phyloP scores from a whole-genome alignment of 2,888 invertebrate species.

The Temnothorax ravouxi region DNA sequence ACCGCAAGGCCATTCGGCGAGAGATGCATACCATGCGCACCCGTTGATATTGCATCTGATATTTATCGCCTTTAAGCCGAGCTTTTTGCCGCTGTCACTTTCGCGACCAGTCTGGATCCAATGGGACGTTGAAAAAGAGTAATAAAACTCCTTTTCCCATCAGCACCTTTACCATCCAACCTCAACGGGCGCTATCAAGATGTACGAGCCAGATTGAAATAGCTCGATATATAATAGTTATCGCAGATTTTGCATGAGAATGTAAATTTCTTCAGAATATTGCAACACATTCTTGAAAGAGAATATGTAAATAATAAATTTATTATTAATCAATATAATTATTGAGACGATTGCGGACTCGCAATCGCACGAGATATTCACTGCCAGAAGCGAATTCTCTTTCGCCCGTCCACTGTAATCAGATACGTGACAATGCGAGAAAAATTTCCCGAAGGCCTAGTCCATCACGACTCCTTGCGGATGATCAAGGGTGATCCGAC shows the following conservation, averaged over 20 bases:
- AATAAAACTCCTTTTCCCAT: slow-evolving; percentile 38
- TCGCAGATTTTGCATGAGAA: not conserved
- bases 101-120: slow-evolving; percentile 50
- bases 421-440: slow-evolving; percentile 51
- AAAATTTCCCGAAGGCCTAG: slow-evolving; percentile 47
- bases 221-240: not conserved
- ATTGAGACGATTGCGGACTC: not conserved
- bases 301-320: not conserved
- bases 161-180: slow-evolving; percentile 28
- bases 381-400: slow-evolving; percentile 36
- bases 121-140: slow-evolving; percentile 25
- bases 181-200: slow-evolving; percentile 28
- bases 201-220: slow-evolving; percentile 15
- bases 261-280: not conserved
- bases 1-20: slow-evolving; percentile 41
- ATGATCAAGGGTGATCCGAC: slow-evolving; percentile 63
- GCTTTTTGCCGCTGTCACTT: slow-evolving; percentile 69
- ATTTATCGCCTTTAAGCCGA: slow-evolving; percentile 68
- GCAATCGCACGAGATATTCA: slow-evolving; percentile 20
- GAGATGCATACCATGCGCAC: slow-evolving; percentile 53
- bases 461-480: slow-evolving; percentile 59
- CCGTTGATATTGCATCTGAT: slow-evolving; percentile 68
- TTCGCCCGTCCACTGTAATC: slow-evolving; percentile 39
- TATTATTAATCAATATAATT: slow-evolving; percentile 17
- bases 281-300: not conserved